These are phyloP conservation scores for Phoxinus phoxinus DNA, from an alignment of 2,113 vertebrate species.

Conservation along the genomic window DNA sequence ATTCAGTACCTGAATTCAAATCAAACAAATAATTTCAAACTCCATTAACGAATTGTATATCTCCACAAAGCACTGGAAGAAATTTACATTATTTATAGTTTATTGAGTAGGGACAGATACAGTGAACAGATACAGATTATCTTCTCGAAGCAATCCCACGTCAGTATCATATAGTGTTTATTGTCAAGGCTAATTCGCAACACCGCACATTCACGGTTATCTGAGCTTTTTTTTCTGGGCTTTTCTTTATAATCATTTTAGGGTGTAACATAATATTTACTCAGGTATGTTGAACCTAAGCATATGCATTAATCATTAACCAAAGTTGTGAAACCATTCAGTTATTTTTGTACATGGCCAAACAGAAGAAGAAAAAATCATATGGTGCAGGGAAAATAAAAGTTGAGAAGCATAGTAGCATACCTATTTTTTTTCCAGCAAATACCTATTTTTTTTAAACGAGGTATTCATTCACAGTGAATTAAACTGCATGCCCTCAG, in stretches of 20 bases:
- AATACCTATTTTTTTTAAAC: no score
- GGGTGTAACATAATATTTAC: slow-evolving; percentile 64
- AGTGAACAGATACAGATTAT: no score
- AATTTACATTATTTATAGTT: no score
- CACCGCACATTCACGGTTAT: no score
- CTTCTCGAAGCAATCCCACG: no score
- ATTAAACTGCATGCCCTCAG: background rate
- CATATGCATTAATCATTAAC: slow-evolving; percentile 52
- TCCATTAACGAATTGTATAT: no score
- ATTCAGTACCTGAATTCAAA: background rate
- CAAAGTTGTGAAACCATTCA: background rate
- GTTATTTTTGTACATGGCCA: background rate
- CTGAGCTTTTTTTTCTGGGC: background rate
- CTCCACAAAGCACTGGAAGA: no score
- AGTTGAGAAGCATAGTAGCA: background rate
- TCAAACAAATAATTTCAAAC: no score
- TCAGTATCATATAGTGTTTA: no score
- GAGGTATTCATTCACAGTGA: background rate
- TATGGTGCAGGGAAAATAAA: background rate
- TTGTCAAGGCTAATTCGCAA: no score
- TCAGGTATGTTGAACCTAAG: slow-evolving; percentile 20
- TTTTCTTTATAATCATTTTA: background rate
- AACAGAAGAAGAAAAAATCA: background rate
- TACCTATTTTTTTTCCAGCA: no score
- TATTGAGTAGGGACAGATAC: no score